Base-by-base conservation (phyloP, 2,888 invertebrate species). In the Arenicola marina region DNA sequence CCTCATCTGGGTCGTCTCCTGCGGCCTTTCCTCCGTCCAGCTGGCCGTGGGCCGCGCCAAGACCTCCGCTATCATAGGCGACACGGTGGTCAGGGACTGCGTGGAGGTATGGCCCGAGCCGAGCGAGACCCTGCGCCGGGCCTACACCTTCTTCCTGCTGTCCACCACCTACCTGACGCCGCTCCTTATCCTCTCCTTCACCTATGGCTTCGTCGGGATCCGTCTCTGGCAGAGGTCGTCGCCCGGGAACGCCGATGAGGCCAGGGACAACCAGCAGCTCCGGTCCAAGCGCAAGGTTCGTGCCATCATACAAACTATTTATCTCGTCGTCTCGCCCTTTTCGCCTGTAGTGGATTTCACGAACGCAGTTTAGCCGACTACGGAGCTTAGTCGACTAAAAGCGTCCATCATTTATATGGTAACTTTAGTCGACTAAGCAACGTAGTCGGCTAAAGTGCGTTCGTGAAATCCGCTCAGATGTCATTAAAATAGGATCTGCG, bases 211-310 rank as follows among this genome's bases (percentile, higher is more conserved):
- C 58, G 83, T 86, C 11, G 84, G 83, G 24, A 75, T 76, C 67
- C 76, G 82, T 59, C 74, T 86, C 68, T 86, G 85, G 83, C 72
- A 78, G 51, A 75, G 84, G 38, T 79, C 79, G 3, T 74, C 83
- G 0, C 86, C 86, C 0, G 85, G 85, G 18, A 84, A 85, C 64
- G 84, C 84, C 0, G 82, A 86, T 61, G 75, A 76, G 4, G 73
- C 73, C 26, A 68, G 86, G 48, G 85, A 86, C 68, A 74, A 76
- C 28, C 77, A 78, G 2, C 84, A 84, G 65, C 74, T 83, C 11
- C 69, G 72, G 69, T 67, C 83, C n/a, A 85, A 84, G 68, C 76
- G 78, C 51, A 84, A 84, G 82, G 85, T 84, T n/a, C n/a, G n/a
- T n/a, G n/a, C n/a, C n/a, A n/a, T n/a, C n/a, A n/a, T n/a, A n/a